phyloP scores from a whole-genome alignment of 1,140 invertebrate genomes.

The Scaptomyza montana region DNA sequence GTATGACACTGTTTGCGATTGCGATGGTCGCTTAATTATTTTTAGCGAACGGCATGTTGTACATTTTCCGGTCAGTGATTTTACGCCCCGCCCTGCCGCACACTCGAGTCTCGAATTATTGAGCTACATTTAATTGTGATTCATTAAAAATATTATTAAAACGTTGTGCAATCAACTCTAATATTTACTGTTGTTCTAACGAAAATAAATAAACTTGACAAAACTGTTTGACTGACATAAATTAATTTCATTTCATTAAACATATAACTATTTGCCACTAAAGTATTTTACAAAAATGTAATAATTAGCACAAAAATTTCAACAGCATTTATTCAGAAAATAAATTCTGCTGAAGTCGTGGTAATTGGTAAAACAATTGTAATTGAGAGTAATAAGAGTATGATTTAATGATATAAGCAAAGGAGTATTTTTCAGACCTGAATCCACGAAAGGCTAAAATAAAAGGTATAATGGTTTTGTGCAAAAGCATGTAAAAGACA shows the following conservation, averaged over 20 bases:
- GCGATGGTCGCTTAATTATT: constrained; percentile 67
- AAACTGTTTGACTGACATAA: constrained; percentile 39
- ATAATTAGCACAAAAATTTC: not conserved
- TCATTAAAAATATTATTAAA: constrained; percentile 48
- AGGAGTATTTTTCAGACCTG: no score
- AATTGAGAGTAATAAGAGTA: not conserved
- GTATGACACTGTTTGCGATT: constrained; percentile 52
- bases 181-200: constrained; percentile 19
- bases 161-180: constrained; percentile 42
- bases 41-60: constrained; percentile 47
- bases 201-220: constrained; percentile 15
- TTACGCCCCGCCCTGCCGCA: not conserved
- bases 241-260: constrained; percentile 30
- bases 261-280: constrained; percentile 7
- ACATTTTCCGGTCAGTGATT: constrained; percentile 11
- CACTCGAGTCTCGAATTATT: constrained; percentile 12
- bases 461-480: no score
- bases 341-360: not conserved
- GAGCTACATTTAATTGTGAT: constrained; percentile 58
- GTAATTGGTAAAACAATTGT: not conserved
- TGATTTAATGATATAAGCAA: no score
- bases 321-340: not conserved
- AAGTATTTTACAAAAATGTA: not conserved
- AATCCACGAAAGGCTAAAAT: no score
- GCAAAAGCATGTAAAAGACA: no score